phyloP scores from a whole-genome alignment of 35 echinoderm and acorn worm species.

The Lytechinus pictus region DNA sequence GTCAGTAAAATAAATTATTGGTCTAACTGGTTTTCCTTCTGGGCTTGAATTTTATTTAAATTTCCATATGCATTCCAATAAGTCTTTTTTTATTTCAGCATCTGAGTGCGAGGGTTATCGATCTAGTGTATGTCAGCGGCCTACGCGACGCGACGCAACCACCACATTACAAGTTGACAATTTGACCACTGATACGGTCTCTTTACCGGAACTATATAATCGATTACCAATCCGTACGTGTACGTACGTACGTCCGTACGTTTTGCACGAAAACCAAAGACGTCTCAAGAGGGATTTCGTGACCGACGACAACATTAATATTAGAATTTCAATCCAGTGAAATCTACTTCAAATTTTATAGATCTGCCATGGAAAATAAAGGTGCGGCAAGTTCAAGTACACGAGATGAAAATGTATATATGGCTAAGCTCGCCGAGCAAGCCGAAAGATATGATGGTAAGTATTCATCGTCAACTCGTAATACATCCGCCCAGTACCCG shows the following conservation, averaged over 20 bases:
- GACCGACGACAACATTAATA: not conserved
- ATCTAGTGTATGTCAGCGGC: too few relatives aligned
- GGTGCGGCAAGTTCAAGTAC: not conserved
- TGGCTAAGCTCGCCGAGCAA: constrained; percentile 93
- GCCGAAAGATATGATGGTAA: constrained; percentile 99
- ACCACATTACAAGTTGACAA: too few relatives aligned
- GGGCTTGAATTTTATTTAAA: too few relatives aligned
- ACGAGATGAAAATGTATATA: constrained; percentile 87
- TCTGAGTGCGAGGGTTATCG: too few relatives aligned
- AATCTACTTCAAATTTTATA: constrained; percentile 17
- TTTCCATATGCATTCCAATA: too few relatives aligned
- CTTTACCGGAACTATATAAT: constrained; percentile 29
- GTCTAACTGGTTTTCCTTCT: too few relatives aligned
- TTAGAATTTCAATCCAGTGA: constrained; percentile 22
- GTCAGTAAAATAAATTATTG: too few relatives aligned
- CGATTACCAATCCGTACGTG: constrained; percentile 23
- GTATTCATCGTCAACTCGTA: not conserved
- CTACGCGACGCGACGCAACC: too few relatives aligned
- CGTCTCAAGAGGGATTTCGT: too few relatives aligned
- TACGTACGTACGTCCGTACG: not conserved
- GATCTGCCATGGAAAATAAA: constrained; percentile 41
- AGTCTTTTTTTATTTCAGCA: too few relatives aligned
- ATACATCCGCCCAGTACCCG: not conserved
- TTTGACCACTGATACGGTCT: too few relatives aligned
- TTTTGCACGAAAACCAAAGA: too few relatives aligned